Evolutionary conservation across 1,140 invertebrate genomes (phyloP).

Genomic region (Aphis gossypii): DNA sequence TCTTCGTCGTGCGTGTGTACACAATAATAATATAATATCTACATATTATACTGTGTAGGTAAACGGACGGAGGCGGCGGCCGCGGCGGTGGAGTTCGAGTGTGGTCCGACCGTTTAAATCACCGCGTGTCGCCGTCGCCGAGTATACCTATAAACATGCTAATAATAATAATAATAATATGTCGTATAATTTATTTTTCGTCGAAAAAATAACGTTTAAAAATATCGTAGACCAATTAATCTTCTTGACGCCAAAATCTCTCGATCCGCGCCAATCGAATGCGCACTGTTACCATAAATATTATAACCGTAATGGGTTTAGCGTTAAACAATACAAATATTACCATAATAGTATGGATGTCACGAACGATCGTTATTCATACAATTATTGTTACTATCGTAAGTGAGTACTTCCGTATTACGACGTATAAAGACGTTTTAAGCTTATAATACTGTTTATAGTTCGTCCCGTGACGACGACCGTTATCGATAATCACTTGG

Average conservation of each 20-base stretch:
- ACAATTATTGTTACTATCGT: too few relatives aligned
- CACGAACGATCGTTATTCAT: too few relatives aligned
- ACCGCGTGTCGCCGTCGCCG: conserved; percentile 39
- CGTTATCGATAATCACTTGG: not conserved
- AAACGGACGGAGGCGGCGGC: not conserved
- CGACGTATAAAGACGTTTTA: too few relatives aligned
- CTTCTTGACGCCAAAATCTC: not conserved
- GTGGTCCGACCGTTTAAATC: conserved; percentile 53
- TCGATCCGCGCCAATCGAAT: not conserved
- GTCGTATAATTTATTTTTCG: not conserved
- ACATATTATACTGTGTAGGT: not conserved
- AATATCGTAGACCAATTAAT: conserved; percentile 2
- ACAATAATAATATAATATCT: not conserved
- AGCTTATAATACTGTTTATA: not conserved
- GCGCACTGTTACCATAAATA: not conserved
- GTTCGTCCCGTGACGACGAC: not conserved
- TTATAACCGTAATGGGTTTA: not conserved
- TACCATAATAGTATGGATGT: not conserved
- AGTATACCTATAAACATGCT: not conserved
- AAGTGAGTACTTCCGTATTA: too few relatives aligned
- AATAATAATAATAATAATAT: conserved; percentile 4
- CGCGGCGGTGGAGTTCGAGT: not conserved
- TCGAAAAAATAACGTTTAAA: not conserved
- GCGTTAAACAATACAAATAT: not conserved
- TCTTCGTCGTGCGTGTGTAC: not conserved